Evolutionary conservation across 2,888 invertebrate genomes (phyloP).

Genomic region (Callimorpha dominula): DNA sequence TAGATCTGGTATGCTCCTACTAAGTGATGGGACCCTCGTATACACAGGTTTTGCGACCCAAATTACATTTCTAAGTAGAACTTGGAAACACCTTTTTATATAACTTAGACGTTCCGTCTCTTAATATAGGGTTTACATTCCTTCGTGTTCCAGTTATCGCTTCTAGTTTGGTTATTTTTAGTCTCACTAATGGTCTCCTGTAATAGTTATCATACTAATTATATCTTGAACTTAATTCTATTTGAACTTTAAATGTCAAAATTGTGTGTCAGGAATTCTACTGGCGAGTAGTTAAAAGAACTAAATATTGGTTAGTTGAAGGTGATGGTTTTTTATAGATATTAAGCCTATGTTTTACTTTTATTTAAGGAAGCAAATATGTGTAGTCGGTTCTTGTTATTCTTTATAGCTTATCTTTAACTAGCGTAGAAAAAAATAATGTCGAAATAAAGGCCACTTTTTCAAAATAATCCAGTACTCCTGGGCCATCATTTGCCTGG

Average conservation of each 20-base stretch:
- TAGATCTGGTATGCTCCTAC: not conserved
- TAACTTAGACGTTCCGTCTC: not conserved
- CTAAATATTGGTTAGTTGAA: not conserved
- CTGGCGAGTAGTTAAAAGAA: not conserved
- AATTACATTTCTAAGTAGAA: not conserved
- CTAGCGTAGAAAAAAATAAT: no score
- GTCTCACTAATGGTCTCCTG: constrained; percentile 20
- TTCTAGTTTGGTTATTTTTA: constrained; percentile 25
- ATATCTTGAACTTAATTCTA: constrained; percentile 38
- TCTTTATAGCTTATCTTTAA: no score
- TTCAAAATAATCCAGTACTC: no score
- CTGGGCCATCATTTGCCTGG: no score
- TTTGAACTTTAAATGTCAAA: constrained; percentile 52
- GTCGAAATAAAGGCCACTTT: no score
- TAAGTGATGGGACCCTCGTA: not conserved
- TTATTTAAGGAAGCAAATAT: no score
- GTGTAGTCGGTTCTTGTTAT: no score
- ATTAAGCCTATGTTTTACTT: no score
- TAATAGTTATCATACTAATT: constrained; percentile 35
- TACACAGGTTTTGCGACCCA: not conserved
- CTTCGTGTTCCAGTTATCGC: constrained; percentile 2
- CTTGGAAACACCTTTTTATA: not conserved
- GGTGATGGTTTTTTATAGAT: no score
- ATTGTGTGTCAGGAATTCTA: constrained; percentile 19
- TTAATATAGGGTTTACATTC: not conserved